Conservation (phyloP, 2,113 vertebrate species). For the Orientallactaga bullata region DNA sequence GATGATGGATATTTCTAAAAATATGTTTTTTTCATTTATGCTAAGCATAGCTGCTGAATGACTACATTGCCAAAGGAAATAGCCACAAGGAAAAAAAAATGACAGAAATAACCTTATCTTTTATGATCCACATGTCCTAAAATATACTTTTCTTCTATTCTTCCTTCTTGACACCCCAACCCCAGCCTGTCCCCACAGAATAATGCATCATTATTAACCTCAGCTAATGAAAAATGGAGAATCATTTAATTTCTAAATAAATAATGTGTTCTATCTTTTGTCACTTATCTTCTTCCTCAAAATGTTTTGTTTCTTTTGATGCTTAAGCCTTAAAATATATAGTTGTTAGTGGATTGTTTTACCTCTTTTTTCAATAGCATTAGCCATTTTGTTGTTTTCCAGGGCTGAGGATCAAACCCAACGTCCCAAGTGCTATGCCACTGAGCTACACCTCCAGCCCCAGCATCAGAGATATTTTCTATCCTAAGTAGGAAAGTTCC, state of each 20-base stretch:
- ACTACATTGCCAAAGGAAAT: conserved; percentile 22
- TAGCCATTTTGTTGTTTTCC: background rate
- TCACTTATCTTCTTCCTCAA: background rate
- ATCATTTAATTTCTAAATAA: conserved; percentile 3
- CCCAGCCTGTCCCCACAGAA: background rate
- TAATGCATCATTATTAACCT: background rate
- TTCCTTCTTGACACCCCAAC: background rate
- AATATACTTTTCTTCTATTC: background rate
- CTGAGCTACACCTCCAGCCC: background rate
- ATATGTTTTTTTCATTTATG: background rate
- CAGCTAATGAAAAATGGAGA: background rate
- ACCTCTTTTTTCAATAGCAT: background rate
- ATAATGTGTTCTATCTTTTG: background rate
- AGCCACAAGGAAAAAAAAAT: conserved; percentile 12
- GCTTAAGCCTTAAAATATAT: background rate
- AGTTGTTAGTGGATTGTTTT: conserved; percentile 1
- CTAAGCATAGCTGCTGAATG: background rate
- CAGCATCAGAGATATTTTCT: background rate
- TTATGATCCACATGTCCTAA: background rate
- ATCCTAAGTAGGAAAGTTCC: background rate
- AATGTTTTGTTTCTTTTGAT: conserved; percentile 13
- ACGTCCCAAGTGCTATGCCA: background rate
- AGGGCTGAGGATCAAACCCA: background rate
- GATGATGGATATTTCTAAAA: background rate
- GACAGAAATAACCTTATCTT: background rate